Evolutionary conservation across 2,888 invertebrate species (phyloP).

Genomic region (Crematogaster levior): DNA sequence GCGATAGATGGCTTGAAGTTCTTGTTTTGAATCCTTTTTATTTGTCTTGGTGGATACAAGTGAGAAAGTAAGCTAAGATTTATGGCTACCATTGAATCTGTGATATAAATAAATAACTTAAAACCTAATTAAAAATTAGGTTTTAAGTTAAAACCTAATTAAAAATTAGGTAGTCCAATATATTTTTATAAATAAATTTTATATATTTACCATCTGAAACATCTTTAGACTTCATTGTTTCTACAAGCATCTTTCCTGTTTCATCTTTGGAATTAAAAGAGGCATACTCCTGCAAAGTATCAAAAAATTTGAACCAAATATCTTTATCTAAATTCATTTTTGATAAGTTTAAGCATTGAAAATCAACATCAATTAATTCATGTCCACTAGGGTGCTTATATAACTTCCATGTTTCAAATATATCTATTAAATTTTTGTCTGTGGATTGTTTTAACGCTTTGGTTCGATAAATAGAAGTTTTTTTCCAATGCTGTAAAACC

Average conservation of each 20-base stretch:
- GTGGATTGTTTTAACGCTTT: background rate
- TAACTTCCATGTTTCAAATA: background rate
- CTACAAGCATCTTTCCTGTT: background rate
- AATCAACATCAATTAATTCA: constrained; percentile 5
- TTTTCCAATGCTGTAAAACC: background rate
- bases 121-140: background rate
- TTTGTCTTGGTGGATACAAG: constrained; percentile 3
- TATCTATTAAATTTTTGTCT: background rate
- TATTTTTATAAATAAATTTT: background rate
- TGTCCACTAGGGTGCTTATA: background rate
- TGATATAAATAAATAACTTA: background rate
- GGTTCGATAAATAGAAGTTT: background rate
- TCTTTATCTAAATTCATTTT: background rate
- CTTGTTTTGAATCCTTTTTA: background rate
- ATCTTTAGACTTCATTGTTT: background rate
- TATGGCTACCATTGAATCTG: background rate
- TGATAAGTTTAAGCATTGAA: constrained; percentile 7
- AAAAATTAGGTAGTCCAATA: background rate
- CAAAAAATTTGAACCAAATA: background rate
- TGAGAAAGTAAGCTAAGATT: background rate
- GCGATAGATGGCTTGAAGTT: background rate
- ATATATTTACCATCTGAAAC: background rate
- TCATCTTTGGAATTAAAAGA: background rate
- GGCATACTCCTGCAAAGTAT: background rate
- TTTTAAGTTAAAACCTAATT: no score